Evolutionary conservation across 2,888 invertebrate species (phyloP), one percentile per base, ranked within the genome.

Genomic region (Hydropsyche betteni): DNA sequence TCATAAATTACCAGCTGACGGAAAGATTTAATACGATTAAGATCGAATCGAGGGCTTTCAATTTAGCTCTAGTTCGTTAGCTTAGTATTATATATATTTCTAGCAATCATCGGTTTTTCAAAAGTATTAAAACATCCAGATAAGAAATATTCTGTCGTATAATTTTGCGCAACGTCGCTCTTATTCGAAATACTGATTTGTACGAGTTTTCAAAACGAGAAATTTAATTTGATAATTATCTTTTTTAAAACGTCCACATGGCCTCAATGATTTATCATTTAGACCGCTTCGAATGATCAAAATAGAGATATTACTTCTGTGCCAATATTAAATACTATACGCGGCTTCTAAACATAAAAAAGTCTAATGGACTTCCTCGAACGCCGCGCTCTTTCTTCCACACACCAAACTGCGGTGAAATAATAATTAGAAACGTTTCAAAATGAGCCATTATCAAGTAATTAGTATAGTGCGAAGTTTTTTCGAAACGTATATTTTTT

Each of bases 341-440:
- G 51, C 36, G 72, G 70, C 33, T 24, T 58, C 58, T n/a, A 72
- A 34, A 52, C 14, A 58, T 52, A 8, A 77, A 74, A 77, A 77
- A 77, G 68, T 64, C 74, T 77, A 77, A 77, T 77, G 77, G 77
- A 77, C 75, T 75, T 77, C 75, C 69, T 74, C 61, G 74, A 69
- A 75, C 70, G 73, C 52, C 34, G 34, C 24, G 69, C 34, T 8
- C 10, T 10, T 64, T 33, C 36, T 14, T 16, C 16, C 12, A 55
- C 14, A 36, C 34, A 36, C 34, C 24, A 24, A 24, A 2, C 24
- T 2, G 64, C 34, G 64, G 10, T 55, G 10, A 34, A 36, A 64
- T 10, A 12, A 64, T 71, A 76, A 44, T 44, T 44, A 76, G 71
- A 76, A 76, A 76, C 12, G 34, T 36, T 10, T 61, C 58, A 14